Evolutionary conservation across 2,113 vertebrate species (phyloP).

Genomic region (Rhea americana): DNA sequence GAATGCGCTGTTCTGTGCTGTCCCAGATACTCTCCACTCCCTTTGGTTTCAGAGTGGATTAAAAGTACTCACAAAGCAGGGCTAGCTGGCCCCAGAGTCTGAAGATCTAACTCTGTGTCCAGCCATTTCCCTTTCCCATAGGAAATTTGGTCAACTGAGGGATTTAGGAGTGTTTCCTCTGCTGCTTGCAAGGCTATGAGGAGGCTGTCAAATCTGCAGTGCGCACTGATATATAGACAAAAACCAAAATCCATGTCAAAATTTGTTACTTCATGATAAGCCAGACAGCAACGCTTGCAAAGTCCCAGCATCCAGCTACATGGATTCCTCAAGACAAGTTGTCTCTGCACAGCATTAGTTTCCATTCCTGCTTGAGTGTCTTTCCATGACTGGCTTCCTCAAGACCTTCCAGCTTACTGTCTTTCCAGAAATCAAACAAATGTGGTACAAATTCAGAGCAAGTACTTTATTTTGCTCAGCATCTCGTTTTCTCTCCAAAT

Average conservation of each 20-base stretch:
- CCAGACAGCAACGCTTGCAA: no score
- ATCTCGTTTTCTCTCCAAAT: no score
- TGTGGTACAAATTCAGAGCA: no score
- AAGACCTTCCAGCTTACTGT: neutral
- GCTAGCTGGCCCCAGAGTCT: neutral
- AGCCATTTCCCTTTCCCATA: neutral
- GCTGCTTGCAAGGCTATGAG: neutral
- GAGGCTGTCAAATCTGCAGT: neutral
- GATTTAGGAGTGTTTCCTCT: neutral
- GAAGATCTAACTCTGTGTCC: no score
- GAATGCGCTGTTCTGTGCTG: fast-evolving
- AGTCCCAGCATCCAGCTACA: neutral
- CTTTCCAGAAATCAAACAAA: neutral
- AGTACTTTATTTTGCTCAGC: no score
- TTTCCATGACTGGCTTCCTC: neutral
- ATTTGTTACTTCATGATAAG: neutral
- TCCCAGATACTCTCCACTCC: neutral
- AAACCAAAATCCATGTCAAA: neutral
- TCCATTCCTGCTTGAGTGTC: no score
- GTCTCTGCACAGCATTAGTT: no score
- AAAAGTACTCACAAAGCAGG: no score
- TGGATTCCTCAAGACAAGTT: fast-evolving
- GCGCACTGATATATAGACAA: fast-evolving
- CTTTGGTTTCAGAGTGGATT: neutral
- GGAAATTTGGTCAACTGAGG: neutral